phyloP scores from a whole-genome alignment of 2,888 invertebrate species.

The Dryococelus australis region DNA sequence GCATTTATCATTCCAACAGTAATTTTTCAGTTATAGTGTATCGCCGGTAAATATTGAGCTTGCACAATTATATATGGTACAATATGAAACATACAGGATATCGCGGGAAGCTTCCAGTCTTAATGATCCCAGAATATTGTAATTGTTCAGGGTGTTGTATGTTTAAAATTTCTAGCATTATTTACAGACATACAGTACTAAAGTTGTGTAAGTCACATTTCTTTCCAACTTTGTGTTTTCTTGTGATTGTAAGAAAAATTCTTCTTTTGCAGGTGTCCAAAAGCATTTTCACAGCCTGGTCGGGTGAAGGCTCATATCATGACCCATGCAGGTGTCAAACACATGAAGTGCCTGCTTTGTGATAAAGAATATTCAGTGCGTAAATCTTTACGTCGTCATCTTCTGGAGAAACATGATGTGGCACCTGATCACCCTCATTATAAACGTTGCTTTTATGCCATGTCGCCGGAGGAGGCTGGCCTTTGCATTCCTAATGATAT shows the following conservation, averaged over 20 bases:
- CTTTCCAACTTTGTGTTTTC: not conserved
- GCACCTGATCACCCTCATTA: conserved; percentile 45
- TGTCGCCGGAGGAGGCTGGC: conserved; percentile 50
- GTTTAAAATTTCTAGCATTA: too few species aligned
- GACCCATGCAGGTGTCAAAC: conserved; percentile 61
- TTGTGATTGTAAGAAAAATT: not conserved
- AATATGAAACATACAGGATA: too few species aligned
- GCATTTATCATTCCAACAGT: too few species aligned
- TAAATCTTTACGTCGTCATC: conserved; percentile 60
- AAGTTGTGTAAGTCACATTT: too few species aligned
- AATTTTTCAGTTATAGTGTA: too few species aligned
- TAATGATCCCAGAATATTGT: too few species aligned
- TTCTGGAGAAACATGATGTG: conserved; percentile 59
- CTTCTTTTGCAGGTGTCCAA: conserved; percentile 45
- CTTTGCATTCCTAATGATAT: conserved; percentile 45
- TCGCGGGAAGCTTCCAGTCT: too few species aligned
- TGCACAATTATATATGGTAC: too few species aligned
- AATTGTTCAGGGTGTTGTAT: too few species aligned
- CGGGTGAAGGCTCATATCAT: conserved; percentile 58
- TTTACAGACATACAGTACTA: too few species aligned
- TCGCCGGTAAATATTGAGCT: too few species aligned
- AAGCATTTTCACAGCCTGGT: conserved; percentile 47
- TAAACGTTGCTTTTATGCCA: conserved; percentile 47
- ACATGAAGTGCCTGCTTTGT: conserved; percentile 63
- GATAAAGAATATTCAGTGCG: conserved; percentile 61